These are phyloP conservation scores for Calonectris borealis DNA, from an alignment of 2,113 vertebrate species.

Conservation along the genomic window DNA sequence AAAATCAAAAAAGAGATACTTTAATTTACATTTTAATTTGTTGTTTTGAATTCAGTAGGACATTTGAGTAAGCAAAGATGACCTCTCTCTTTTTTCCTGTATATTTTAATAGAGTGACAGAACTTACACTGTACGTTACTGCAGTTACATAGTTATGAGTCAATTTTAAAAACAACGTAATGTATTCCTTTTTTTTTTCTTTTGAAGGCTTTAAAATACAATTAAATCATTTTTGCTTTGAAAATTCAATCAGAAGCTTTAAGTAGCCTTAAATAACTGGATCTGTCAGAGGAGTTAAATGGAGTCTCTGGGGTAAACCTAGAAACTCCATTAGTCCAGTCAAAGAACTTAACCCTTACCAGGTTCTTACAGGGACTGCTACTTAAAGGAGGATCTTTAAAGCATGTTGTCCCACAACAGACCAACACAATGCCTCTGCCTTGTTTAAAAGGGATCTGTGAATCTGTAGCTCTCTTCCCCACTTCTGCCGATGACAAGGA, in stretches of 20 bases:
- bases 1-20: not conserved
- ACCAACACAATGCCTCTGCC: not conserved
- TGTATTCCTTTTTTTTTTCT: not conserved
- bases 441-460: not conserved
- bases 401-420: not conserved
- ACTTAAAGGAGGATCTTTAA: not conserved
- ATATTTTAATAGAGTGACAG: not conserved
- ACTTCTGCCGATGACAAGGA: not conserved
- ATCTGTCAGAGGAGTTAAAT: not conserved
- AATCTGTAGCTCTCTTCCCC: not conserved
- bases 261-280: not conserved
- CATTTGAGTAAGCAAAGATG: not conserved
- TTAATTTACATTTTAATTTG: slow-evolving; percentile 42
- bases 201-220: not conserved
- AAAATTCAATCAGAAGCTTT: not conserved
- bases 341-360: not conserved
- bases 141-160: not conserved
- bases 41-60: not conserved
- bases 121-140: not conserved
- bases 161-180: not conserved
- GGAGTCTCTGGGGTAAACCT: not conserved
- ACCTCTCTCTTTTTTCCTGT: not conserved
- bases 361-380: not conserved
- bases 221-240: not conserved
- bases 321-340: not conserved